Conservation (phyloP, 2,113 vertebrate species). For the Sterrhoptilus dennistouni region DNA sequence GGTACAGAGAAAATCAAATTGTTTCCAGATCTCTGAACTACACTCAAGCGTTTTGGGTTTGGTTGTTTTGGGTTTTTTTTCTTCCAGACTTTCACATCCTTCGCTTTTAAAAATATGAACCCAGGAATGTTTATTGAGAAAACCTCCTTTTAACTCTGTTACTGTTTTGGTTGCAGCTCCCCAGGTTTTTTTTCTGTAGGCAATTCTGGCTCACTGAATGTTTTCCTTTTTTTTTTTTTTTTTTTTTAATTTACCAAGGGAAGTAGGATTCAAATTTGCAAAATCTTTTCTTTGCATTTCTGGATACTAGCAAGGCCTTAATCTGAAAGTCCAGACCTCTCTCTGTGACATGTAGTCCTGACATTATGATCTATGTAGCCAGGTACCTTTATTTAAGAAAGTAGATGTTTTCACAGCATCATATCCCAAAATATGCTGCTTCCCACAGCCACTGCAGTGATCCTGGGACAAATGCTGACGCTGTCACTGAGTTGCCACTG, state of each 20-base stretch:
- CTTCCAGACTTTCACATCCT: not conserved
- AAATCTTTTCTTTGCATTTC: not conserved
- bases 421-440: not conserved
- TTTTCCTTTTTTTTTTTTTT: not conserved
- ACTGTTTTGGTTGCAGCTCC: not conserved
- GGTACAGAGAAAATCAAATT: not conserved
- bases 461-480: not conserved
- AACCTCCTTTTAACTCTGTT: not conserved
- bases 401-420: not conserved
- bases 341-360: not conserved
- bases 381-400: not conserved
- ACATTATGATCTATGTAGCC: not conserved
- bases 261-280: not conserved
- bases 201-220: not conserved
- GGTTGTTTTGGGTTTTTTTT: not conserved
- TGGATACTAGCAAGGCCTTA: not conserved
- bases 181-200: not conserved
- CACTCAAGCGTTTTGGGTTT: too few relatives aligned
- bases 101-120: not conserved
- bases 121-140: not conserved
- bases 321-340: not conserved
- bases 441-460: not conserved
- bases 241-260: not conserved
- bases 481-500: not conserved
- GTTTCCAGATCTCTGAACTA: not conserved